Evolutionary conservation across 2,113 vertebrate species (phyloP).

Genomic region (Scomber colias): DNA sequence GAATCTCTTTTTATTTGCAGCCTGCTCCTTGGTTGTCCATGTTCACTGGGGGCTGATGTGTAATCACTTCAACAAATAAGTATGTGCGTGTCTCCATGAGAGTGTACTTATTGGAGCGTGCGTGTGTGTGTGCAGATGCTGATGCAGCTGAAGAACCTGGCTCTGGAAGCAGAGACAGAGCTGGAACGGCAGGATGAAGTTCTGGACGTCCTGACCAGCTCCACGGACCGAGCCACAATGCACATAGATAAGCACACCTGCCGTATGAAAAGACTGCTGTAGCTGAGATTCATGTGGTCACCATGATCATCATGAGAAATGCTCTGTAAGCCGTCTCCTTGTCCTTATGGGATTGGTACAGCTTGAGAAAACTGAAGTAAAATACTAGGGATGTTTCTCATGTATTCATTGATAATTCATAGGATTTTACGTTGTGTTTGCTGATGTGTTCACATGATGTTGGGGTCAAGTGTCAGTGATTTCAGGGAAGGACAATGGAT

Average conservation of each 20-base stretch:
- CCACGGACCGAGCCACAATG: slow-evolving; percentile 87
- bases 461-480: neutral
- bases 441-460: neutral
- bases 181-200: slow-evolving; percentile 93
- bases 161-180: slow-evolving; percentile 91
- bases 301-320: neutral
- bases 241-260: slow-evolving; percentile 89
- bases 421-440: slow-evolving; percentile 1
- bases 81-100: neutral
- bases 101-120: slow-evolving; percentile 1
- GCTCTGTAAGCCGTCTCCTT: slow-evolving; percentile 34
- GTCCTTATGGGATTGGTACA: neutral
- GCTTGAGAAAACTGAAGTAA: slow-evolving; percentile 14
- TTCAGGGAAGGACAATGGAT: neutral
- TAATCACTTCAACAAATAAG: slow-evolving; percentile 39
- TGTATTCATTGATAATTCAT: neutral
- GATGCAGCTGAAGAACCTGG: slow-evolving; percentile 91
- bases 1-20: slow-evolving; percentile 35
- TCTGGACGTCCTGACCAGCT: slow-evolving; percentile 86
- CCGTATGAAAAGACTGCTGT: slow-evolving; percentile 89
- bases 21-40: slow-evolving; percentile 30
- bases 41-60: neutral
- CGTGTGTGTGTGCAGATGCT: slow-evolving; percentile 86
- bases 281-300: slow-evolving; percentile 50
- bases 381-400: neutral